Evolutionary conservation across 2,113 vertebrate genomes (phyloP).

Genomic region (Leptodactylus fuscus): DNA sequence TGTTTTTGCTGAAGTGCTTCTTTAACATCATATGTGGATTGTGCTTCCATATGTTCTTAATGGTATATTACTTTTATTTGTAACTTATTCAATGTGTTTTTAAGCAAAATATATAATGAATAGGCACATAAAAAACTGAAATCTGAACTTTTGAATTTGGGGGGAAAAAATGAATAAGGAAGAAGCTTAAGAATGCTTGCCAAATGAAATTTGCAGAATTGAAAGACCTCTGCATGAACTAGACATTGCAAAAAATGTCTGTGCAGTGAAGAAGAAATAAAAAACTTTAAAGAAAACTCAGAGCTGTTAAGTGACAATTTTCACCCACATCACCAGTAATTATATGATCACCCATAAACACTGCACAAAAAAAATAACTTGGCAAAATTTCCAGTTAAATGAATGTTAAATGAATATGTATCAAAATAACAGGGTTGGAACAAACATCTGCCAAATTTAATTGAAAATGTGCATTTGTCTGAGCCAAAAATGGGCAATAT

Average conservation of each 20-base stretch:
- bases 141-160: too few relatives aligned
- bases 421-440: conserved; percentile 24
- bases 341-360: conserved; percentile 12
- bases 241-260: too few relatives aligned
- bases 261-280: not conserved
- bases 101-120: too few relatives aligned
- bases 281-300: too few relatives aligned
- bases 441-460: conserved; percentile 3
- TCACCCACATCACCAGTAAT: not conserved
- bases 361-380: conserved; percentile 7
- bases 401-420: conserved; percentile 28
- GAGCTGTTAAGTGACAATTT: not conserved
- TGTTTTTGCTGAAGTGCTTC: too few relatives aligned
- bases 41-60: too few relatives aligned
- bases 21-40: too few relatives aligned
- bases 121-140: too few relatives aligned
- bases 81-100: too few relatives aligned
- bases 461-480: conserved; percentile 20
- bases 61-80: too few relatives aligned
- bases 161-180: too few relatives aligned
- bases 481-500: conserved; percentile 23
- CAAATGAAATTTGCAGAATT: not conserved
- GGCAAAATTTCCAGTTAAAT: conserved; percentile 27
- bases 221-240: not conserved
- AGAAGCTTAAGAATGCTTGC: too few relatives aligned